Percentiles rank a stretch among this genome's conserved stretches.
Evolutionary conservation across 2,888 invertebrate species (phyloP).

Genomic region (Limnephilus marmoratus): DNA sequence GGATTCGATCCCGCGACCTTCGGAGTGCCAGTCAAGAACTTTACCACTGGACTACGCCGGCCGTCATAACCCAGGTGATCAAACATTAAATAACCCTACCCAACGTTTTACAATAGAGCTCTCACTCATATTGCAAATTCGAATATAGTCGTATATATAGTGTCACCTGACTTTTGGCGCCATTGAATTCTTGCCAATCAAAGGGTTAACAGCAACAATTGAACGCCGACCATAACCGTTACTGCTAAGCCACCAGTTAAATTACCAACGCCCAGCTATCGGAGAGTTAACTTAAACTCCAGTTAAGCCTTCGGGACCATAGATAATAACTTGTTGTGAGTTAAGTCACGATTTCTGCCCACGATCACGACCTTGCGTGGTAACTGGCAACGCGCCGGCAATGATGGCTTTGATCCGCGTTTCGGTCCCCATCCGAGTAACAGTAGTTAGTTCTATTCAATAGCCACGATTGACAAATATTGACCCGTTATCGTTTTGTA

Average conservation of each 20-base stretch:
- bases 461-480: not conserved
- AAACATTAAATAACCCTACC: too few relatives aligned
- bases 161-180: too few relatives aligned
- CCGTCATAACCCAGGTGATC: too few relatives aligned
- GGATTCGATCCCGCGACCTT: too few relatives aligned
- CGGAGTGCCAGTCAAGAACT: too few relatives aligned
- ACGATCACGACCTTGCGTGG: conserved; percentile 2
- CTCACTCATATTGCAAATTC: too few relatives aligned
- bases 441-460: not conserved
- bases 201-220: too few relatives aligned
- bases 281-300: not conserved
- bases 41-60: too few relatives aligned
- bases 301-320: not conserved
- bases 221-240: not conserved
- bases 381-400: not conserved
- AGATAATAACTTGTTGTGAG: not conserved
- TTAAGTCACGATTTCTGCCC: not conserved
- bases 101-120: too few relatives aligned
- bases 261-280: not conserved
- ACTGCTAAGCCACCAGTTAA: not conserved
- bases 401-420: not conserved
- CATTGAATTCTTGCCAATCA: too few relatives aligned
- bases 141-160: too few relatives aligned
- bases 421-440: not conserved
- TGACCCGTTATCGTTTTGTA: not conserved